Percentiles rank a stretch among this genome's conserved stretches.
phyloP scores from a whole-genome alignment of 64 coral and sea anemone genomes.

The Acropora tenuis region DNA sequence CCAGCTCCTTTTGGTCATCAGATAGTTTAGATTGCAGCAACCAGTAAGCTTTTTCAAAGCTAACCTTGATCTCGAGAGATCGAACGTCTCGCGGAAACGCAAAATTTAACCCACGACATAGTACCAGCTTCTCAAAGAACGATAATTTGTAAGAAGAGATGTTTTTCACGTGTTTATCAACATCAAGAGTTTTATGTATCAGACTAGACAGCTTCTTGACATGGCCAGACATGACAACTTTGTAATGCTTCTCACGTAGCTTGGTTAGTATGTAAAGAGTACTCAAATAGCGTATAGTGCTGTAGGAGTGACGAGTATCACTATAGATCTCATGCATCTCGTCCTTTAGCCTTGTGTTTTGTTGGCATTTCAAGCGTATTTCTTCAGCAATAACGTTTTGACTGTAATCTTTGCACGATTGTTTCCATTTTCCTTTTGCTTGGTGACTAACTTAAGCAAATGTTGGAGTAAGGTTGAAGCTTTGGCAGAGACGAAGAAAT shows the following conservation, averaged over 20 bases:
- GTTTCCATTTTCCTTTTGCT: neutral
- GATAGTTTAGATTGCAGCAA: neutral
- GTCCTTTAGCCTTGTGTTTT: neutral
- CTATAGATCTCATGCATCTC: neutral
- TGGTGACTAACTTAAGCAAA: neutral
- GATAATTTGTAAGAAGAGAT: slow-evolving; percentile 22
- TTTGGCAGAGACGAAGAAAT: neutral
- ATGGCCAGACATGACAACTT: neutral
- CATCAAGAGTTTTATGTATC: neutral
- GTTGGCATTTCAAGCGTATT: neutral
- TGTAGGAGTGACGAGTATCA: neutral
- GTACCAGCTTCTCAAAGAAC: slow-evolving; percentile 41
- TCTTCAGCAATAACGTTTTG: neutral
- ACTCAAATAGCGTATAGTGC: neutral
- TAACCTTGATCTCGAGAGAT: slow-evolving; percentile 9
- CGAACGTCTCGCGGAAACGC: neutral
- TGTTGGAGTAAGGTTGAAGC: neutral
- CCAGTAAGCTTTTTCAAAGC: too few species aligned
- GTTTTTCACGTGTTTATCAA: slow-evolving; percentile 40
- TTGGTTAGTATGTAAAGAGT: neutral
- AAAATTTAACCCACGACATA: slow-evolving; percentile 43
- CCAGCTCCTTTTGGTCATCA: slow-evolving; percentile 5
- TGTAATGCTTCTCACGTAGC: neutral
- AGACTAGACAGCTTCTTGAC: neutral
- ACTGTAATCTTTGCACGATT: neutral